These are phyloP conservation scores for Adineta ricciae DNA, from an alignment of 2,888 invertebrate species.

Conservation along the genomic window DNA sequence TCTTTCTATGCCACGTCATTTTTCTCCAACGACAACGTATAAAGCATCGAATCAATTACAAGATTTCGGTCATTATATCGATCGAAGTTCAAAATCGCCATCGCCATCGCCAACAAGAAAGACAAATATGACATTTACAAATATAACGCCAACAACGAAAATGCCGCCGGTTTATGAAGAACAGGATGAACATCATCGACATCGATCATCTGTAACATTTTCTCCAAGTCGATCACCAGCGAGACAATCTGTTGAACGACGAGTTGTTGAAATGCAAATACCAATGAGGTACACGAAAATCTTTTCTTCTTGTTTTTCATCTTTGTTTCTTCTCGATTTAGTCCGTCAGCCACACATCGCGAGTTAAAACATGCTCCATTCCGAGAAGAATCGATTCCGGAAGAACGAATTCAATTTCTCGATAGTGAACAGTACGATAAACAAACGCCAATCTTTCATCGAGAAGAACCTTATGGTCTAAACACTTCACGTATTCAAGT, in stretches of 20 bases:
- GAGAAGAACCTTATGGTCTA: neutral
- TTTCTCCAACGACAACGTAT: constrained; percentile 12
- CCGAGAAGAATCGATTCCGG: neutral
- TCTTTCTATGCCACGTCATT: neutral
- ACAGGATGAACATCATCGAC: constrained; percentile 11
- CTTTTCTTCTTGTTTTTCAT: neutral
- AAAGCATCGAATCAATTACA: neutral
- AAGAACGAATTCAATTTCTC: constrained; percentile 13
- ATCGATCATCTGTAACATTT: neutral
- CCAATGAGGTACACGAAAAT: neutral
- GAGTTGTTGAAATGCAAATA: constrained; percentile 7
- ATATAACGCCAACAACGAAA: neutral
- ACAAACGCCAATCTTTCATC: neutral
- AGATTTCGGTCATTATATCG: constrained; percentile 12
- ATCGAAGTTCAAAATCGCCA: neutral
- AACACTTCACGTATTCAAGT: neutral
- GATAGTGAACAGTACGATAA: constrained; percentile 1
- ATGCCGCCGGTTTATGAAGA: constrained; percentile 10
- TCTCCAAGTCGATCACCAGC: neutral
- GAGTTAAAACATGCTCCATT: constrained; percentile 18
- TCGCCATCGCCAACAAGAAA: neutral
- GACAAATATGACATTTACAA: neutral
- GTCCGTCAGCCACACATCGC: neutral
- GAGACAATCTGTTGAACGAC: neutral
- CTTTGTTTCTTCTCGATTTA: neutral